These are phyloP conservation scores for Nasua narica DNA, from an alignment of 2,797 vertebrate genomes.

Conservation along the genomic window DNA sequence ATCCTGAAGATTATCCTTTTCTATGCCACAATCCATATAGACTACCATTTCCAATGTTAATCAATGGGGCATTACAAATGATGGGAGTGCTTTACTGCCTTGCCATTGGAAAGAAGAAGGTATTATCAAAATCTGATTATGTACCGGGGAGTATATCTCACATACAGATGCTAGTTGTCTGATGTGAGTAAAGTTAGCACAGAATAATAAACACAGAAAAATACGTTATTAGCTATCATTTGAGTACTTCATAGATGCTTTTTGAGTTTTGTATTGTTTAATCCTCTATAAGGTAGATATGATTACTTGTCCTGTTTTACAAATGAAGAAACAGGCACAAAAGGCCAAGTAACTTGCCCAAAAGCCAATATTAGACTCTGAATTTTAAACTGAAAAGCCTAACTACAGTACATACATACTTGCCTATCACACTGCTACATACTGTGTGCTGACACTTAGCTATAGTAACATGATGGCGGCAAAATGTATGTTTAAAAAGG, in stretches of 20 bases:
- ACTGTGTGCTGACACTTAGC: not conserved
- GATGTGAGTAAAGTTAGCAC: not conserved
- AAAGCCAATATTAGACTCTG: not conserved
- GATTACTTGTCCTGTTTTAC: not conserved
- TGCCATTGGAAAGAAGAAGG: not conserved
- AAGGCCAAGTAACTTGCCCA: not conserved
- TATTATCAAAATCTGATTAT: slow-evolving; percentile 17
- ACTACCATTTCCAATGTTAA: not conserved
- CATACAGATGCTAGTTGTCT: not conserved
- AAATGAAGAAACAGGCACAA: not conserved
- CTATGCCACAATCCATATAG: not conserved
- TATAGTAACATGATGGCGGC: not conserved
- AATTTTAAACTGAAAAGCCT: not conserved
- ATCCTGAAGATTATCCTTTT: not conserved
- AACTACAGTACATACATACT: not conserved
- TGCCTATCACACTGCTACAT: not conserved
- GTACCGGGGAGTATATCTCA: not conserved
- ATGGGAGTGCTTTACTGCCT: not conserved
- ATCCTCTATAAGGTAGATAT: not conserved
- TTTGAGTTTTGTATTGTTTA: not conserved
- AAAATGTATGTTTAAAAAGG: not conserved
- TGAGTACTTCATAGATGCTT: not conserved
- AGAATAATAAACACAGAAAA: not conserved
- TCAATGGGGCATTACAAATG: not conserved
- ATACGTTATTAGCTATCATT: not conserved